phyloP scores from a whole-genome alignment of 35 echinoderm and acorn worm genomes.

The Stichopus chloronotus region DNA sequence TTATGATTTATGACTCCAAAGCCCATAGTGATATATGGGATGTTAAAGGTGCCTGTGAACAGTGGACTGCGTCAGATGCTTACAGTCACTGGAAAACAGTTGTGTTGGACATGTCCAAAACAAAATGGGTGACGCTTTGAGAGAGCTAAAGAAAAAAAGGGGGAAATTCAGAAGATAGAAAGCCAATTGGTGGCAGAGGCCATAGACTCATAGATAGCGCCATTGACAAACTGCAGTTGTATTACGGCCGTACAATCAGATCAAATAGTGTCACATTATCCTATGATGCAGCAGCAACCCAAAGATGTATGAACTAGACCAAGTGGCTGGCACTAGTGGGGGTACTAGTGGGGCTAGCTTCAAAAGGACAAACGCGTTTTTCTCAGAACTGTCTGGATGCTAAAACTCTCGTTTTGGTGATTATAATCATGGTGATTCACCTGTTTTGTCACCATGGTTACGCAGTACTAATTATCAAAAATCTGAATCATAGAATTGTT shows the following conservation, averaged over 20 bases:
- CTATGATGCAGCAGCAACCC: background rate
- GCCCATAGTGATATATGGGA: conserved; percentile 35
- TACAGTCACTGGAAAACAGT: background rate
- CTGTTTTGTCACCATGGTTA: conserved; percentile 33
- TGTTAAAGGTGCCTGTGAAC: background rate
- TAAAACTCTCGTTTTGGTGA: too few relatives aligned
- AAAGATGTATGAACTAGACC: conserved; percentile 8
- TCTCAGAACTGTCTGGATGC: background rate
- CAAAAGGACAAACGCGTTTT: background rate
- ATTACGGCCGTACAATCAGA: conserved; percentile 14
- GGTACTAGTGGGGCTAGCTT: too few relatives aligned
- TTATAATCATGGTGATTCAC: background rate
- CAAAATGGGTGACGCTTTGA: background rate
- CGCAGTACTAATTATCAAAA: background rate
- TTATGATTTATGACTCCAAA: background rate
- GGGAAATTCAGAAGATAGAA: background rate
- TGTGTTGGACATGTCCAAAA: background rate
- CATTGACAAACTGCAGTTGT: conserved; percentile 43
- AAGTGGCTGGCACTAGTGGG: background rate
- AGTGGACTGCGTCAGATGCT: conserved; percentile 25
- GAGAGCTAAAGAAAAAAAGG: conserved; percentile 20
- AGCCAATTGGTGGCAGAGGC: conserved; percentile 7
- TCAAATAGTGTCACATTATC: background rate
- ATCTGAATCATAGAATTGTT: background rate
- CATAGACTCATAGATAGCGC: conserved; percentile 22